Evolutionary conservation across 2,113 vertebrate genomes (phyloP), one percentile per base, ranked within the genome.

Genomic region (Hippocampus abdominalis): DNA sequence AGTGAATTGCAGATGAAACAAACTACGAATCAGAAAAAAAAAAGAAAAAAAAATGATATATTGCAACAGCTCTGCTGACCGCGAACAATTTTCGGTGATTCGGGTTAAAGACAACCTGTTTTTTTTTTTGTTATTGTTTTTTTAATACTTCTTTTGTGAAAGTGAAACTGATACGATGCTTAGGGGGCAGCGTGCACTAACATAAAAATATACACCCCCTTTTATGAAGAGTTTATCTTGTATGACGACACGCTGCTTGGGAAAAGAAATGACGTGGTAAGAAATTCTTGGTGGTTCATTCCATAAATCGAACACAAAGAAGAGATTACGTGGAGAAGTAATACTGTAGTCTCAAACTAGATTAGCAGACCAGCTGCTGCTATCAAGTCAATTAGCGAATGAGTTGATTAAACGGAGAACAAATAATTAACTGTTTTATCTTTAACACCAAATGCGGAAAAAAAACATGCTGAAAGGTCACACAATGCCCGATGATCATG

Each of bases 311-410:
- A 11, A 8, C 36, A 40, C 25, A 42, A 63, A 40, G 21, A 18
- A 36, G 36, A n/a, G 61, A 40, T 63, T 62, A 39, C 40, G 32
- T 62, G 18, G 32, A 39, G 32, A 7, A 21, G 23, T 56, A 25
- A 25, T 23, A n/a, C n/a, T n/a, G n/a, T n/a, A 56, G 23, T 25
- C 60, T 62, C 60, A 21, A 21, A 62, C 20, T n/a, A 63, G 36
- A 63, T 63, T 63, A 63, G 36, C 36, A n/a, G 20, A 63, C 32
- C 61, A 63, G 40, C 20, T 40, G 61, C 61, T 63, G 36, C 3
- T 25, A 23, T 56, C 23, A 56, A 56, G 11, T 56, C 23, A 56
- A 25, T 56, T 56, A 40, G 9, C 1, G 36, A 40, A n/a, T 63
- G 61, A n/a, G 61, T 21, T 21, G 18, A 62, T 62, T 40, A 2